These are phyloP conservation scores for Siniperca undulata DNA, from an alignment of 2,797 vertebrate species.

Conservation along the genomic window DNA sequence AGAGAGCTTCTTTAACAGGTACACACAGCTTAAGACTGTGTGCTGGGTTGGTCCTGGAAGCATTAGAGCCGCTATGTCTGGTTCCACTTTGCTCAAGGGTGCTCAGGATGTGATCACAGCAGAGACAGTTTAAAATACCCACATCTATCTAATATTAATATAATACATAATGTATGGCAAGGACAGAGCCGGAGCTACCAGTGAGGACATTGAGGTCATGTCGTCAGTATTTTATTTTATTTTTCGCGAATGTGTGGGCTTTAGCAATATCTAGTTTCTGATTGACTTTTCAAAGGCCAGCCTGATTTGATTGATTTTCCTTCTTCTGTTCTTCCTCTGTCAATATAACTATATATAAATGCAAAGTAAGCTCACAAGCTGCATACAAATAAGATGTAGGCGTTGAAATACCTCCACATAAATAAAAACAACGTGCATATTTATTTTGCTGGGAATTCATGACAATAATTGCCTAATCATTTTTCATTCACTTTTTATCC, in stretches of 20 bases:
- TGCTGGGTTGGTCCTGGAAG: neutral
- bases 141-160: conserved; percentile 34
- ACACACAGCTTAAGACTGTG: conserved; percentile 10
- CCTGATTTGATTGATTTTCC: neutral
- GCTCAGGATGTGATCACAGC: conserved; percentile 5
- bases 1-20: conserved; percentile 27
- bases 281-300: conserved; percentile 19
- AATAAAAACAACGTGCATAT: neutral
- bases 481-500: neutral
- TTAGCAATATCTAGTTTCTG: neutral
- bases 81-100: conserved; percentile 22
- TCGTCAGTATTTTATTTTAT: neutral
- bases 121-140: conserved; percentile 31
- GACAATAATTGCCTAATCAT: neutral
- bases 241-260: neutral
- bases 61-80: conserved; percentile 16
- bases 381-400: neutral
- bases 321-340: neutral
- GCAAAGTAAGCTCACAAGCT: neutral
- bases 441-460: neutral
- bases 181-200: neutral
- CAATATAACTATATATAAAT: neutral
- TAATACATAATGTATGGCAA: conserved; percentile 26
- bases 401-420: neutral
- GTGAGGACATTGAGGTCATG: conserved; percentile 2